Base-by-base conservation (phyloP, 2,888 invertebrate genomes). In the Drosophila maculinotata region DNA sequence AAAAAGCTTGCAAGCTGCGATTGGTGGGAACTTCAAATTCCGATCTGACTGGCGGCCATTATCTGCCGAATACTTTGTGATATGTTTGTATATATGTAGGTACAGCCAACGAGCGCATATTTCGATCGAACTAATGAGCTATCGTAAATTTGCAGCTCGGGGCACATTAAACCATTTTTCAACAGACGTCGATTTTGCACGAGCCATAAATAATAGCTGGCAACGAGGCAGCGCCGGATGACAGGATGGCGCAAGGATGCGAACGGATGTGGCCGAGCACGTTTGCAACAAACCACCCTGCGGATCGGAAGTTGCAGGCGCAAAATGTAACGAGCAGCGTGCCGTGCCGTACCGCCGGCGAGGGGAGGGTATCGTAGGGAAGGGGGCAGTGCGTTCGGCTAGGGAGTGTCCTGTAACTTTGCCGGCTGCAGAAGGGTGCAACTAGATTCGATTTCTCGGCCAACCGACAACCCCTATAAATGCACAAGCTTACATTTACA, bases 131-230 rank as follows among this genome's bases (percentile, higher is more conserved):
- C 80, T 78, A 83, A 85, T 85, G 78, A 82, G 76, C 64, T 69
- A 76, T 76, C 70, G 83, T 82, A 82, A 82, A 82, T 82, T 85
- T 68, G 83, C 83, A 73, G 82, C 63, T 73, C 62, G 64, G 68
- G 14, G 48, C 74, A 20, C 20, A 79, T 72, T 79, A 75, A 76
- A 76, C 69, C 80, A 83, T 86, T 86, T 86, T 86, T 83, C 82
- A 86, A 69, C 86, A 80, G 59, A 69, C 76, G 76, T 63, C 77
- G 83, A 86, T 86, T 83, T 83, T 76, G 84, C 83, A 86, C 80
- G 79, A 85, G 80, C 83, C 79, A 86, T 86, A 83, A 83, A 86
- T 86, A 79, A 86, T 80, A 60, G 57, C 49, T 45, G 53, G 23
- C 57, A 63, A 68, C 64, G 67, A 75, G 66, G 69, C 58, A 17